Evolutionary conservation across 2,888 invertebrate genomes (phyloP).

Genomic region (Lasioglossum villosulum): DNA sequence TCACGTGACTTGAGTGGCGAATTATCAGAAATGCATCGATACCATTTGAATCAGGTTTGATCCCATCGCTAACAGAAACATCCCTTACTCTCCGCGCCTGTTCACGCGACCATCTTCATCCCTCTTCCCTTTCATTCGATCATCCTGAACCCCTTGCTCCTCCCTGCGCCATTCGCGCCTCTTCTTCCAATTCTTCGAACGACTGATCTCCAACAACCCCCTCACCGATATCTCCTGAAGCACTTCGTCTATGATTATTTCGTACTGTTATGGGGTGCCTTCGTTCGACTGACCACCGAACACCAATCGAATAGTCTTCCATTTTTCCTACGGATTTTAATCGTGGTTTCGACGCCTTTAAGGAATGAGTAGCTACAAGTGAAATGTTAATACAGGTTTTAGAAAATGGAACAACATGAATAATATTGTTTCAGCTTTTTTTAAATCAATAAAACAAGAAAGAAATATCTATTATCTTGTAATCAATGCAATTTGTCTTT

Average conservation of each 20-base stretch:
- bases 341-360: background rate
- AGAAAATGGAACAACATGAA: too few species aligned
- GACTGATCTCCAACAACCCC: conserved; percentile 55
- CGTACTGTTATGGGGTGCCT: conserved; percentile 53
- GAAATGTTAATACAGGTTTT: too few species aligned
- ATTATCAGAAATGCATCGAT: background rate
- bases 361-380: too few species aligned
- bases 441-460: too few species aligned
- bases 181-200: conserved; percentile 64
- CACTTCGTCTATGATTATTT: conserved; percentile 73
- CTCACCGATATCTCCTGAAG: conserved; percentile 42
- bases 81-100: conserved; percentile 62
- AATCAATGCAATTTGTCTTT: too few species aligned
- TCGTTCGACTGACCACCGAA: conserved; percentile 42
- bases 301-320: conserved; percentile 29
- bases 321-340: conserved; percentile 28
- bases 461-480: too few species aligned
- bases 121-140: conserved; percentile 64
- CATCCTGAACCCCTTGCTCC: conserved; percentile 61
- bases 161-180: conserved; percentile 61
- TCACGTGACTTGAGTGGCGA: background rate
- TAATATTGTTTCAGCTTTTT: too few species aligned
- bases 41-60: conserved; percentile 35
- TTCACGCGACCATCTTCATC: conserved; percentile 67
- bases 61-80: conserved; percentile 62